phyloP scores from a whole-genome alignment of 2,888 invertebrate genomes.

The Lasioglossum calceatum region DNA sequence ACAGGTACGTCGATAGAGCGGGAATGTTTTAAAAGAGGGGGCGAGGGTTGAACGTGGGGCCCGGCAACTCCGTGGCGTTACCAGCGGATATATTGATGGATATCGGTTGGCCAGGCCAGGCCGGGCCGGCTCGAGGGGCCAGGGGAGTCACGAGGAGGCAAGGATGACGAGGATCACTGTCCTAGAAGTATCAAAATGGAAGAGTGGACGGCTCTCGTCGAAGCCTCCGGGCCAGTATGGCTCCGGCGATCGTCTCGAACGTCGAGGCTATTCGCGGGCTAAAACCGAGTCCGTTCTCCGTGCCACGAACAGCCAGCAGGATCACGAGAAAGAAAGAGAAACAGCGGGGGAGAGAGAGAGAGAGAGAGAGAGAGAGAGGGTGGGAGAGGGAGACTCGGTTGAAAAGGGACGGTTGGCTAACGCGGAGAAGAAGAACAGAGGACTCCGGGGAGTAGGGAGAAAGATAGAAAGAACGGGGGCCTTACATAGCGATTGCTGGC shows the following conservation, averaged over 20 bases:
- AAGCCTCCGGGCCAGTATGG: conserved; percentile 70
- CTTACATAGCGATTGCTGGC: conserved; percentile 76
- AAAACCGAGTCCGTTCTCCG: conserved; percentile 58
- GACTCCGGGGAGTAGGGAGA: conserved; percentile 46
- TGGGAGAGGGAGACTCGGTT: conserved; percentile 1
- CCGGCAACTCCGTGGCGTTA: background rate
- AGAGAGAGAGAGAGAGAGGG: background rate
- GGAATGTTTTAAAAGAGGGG: conserved; percentile 7
- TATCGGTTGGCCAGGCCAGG: background rate
- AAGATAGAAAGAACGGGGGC: conserved; percentile 70
- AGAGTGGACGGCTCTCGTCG: conserved; percentile 56
- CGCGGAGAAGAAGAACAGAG: conserved; percentile 43
- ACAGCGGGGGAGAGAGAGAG: background rate
- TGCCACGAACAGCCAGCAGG: conserved; percentile 41
- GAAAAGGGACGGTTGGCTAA: conserved; percentile 36
- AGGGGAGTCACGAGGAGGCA: conserved; percentile 21
- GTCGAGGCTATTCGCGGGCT: conserved; percentile 68
- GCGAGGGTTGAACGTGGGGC: background rate
- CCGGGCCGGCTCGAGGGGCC: conserved; percentile 16
- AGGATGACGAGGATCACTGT: conserved; percentile 74
- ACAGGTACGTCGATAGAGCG: background rate
- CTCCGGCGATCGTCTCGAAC: conserved; percentile 66
- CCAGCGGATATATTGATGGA: conserved; percentile 5
- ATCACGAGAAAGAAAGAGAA: background rate
- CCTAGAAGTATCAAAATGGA: conserved; percentile 74